Conservation (phyloP, 2,797 vertebrate species). For the Labeo calbasu region DNA sequence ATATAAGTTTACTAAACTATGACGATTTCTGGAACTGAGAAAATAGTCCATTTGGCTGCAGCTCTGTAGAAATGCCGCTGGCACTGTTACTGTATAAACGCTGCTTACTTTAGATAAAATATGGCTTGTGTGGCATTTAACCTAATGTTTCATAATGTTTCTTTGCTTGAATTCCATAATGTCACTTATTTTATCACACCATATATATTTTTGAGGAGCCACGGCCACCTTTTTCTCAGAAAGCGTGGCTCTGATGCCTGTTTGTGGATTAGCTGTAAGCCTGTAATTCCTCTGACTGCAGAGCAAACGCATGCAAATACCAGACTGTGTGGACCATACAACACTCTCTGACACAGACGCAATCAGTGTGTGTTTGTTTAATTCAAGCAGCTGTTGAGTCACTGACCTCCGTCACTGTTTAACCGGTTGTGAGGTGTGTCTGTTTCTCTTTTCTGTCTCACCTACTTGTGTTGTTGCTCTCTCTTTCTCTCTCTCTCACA, state of each 20-base stretch:
- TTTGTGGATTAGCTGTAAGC: constrained; percentile 25
- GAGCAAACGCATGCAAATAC: constrained; percentile 24
- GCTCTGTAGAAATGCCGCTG: no score
- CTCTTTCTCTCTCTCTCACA: constrained; percentile 6
- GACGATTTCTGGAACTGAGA: not conserved
- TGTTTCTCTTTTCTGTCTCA: constrained; percentile 3
- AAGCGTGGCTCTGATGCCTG: not conserved
- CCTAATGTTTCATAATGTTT: not conserved
- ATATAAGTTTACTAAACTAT: not conserved
- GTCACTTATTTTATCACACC: not conserved
- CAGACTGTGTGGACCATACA: not conserved
- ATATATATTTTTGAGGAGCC: not conserved
- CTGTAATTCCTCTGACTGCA: constrained; percentile 42
- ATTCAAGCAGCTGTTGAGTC: constrained; percentile 18
- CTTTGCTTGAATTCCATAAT: not conserved
- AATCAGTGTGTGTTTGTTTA: not conserved
- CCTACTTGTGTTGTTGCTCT: not conserved
- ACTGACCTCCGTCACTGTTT: constrained; percentile 32
- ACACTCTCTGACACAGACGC: not conserved
- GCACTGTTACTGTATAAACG: not conserved
- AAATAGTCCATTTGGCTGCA: no score
- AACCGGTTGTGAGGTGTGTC: constrained; percentile 7
- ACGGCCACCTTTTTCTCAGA: not conserved
- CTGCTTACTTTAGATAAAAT: not conserved
- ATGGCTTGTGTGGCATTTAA: not conserved